Conservation (phyloP, 64 coral and sea anemone genomes). For the Montipora foliosa region DNA sequence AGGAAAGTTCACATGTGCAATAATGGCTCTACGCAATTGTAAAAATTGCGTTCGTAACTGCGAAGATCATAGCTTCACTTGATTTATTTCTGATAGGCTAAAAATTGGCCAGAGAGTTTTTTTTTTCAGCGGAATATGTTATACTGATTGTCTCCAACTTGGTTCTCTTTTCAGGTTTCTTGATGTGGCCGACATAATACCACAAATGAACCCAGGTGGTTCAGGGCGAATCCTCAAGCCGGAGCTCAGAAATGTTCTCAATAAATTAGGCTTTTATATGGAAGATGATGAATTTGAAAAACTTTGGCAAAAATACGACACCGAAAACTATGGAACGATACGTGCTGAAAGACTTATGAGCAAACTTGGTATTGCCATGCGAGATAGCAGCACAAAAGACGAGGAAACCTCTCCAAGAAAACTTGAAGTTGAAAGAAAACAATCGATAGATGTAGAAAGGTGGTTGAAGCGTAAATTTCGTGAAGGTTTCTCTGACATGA, state of each 20-base stretch:
- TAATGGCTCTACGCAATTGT: too few relatives aligned
- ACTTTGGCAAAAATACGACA: constrained; percentile 98
- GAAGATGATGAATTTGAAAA: constrained; percentile 98
- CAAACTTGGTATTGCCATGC: constrained; percentile 89
- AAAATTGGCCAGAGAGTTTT: too few relatives aligned
- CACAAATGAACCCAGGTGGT: constrained; percentile 96
- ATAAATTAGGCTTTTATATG: constrained; percentile 97
- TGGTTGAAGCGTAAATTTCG: constrained; percentile 97
- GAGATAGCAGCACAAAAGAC: constrained; percentile 33
- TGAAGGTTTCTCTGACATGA: constrained; percentile 99
- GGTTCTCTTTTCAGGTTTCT: constrained; percentile 70
- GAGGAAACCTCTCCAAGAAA: constrained; percentile 67
- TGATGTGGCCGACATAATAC: constrained; percentile 92
- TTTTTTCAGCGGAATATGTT: too few relatives aligned
- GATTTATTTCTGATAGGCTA: too few relatives aligned
- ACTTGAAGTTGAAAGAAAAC: constrained; percentile 87
- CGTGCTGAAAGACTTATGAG: constrained; percentile 85
- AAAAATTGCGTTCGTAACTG: too few relatives aligned
- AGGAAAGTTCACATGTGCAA: too few relatives aligned
- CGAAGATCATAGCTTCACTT: too few relatives aligned
- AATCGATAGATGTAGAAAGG: constrained; percentile 85
- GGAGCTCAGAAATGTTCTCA: constrained; percentile 95
- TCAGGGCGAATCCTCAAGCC: constrained; percentile 88
- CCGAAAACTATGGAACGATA: constrained; percentile 92
- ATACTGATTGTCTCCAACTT: neutral